A percentile compares a stretch with the other conserved stretches of the same genome.
Conservation (phyloP, 2,113 vertebrate species). For the Gracilinanus agilis region DNA sequence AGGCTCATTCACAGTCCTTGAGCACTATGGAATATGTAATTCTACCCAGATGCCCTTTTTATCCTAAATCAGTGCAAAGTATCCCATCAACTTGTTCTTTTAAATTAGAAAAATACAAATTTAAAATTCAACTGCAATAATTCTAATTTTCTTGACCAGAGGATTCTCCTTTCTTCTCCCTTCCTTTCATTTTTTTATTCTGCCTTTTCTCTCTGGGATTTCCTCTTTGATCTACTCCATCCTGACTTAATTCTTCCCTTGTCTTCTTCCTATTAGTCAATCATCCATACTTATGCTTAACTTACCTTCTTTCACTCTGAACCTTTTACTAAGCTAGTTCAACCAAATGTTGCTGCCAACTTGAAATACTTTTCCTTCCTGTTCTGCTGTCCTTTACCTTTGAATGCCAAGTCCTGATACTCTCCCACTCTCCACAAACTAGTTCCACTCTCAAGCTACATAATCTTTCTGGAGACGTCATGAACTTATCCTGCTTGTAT, state of each 20-base stretch:
- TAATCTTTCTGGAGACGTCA: neutral
- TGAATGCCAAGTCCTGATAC: neutral
- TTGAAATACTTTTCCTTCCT: neutral
- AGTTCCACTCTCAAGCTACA: neutral
- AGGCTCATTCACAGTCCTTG: neutral
- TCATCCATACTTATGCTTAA: neutral
- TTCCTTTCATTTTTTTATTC: neutral
- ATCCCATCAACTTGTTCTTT: neutral
- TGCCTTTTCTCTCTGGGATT: neutral
- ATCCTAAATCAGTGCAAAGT: neutral
- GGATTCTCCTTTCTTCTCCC: neutral
- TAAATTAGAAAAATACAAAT: neutral
- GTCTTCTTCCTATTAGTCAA: neutral
- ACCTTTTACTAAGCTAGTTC: neutral
- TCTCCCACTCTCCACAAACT: neutral
- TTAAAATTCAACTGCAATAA: neutral
- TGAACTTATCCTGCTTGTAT: neutral
- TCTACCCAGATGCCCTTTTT: neutral
- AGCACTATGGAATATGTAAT: neutral
- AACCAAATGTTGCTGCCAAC: neutral
- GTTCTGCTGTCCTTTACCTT: neutral
- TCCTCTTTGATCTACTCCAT: neutral
- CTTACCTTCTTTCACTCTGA: neutral
- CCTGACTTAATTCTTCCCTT: neutral
- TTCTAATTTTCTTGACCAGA: neutral